Base-by-base conservation (phyloP, 2,797 vertebrate genomes). In the Florisuga fusca region DNA sequence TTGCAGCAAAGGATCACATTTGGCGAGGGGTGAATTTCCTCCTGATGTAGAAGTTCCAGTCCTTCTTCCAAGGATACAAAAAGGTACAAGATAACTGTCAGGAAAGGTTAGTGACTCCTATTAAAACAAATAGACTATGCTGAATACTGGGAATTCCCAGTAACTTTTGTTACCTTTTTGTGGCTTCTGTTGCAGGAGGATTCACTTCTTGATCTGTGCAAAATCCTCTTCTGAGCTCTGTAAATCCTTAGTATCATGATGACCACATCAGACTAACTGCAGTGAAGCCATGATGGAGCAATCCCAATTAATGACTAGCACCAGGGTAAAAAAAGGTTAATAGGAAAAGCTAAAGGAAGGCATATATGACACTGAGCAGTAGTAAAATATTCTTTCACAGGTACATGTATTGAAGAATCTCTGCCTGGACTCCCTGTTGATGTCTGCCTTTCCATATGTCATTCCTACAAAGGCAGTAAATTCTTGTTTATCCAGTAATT, bases 111-210 rank as follows among this genome's bases (percentile, higher is more conserved):
- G 22, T 45, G 55, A 88, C 69, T 66, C 41, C 25, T 76, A 41
- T 80, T 87, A 95, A 90, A 96, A 90, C 78, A 89, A 94, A 85
- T 69, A 66, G 29, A 45, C 51, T 89, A 20, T 46, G 16, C 38
- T 82, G 51, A 15, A n/a, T 89, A 64, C 76, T 92, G 59, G 71
- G 81, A 94, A 90, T 92, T 93, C 57, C 87, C 54, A 41, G 61
- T 69, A 77, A 94, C 15, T 82, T 89, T 68, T 57, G 36, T 66
- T 80, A 61, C 34, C 18, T 54, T 62, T 81, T 83, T 31, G 58
- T 66, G 67, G 53, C 17, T 92, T 84, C 72, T 88, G 41, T 87
- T 89, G 82, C 36, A 88, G 41, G 36, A 50, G 38, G 48, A 73
- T 89, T 91, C 57, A 76, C 45, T 75, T 94, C 87, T 77, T 81